Evolutionary conservation across 2,888 invertebrate genomes (phyloP).

Genomic region (Cordylochernes scorpioides): DNA sequence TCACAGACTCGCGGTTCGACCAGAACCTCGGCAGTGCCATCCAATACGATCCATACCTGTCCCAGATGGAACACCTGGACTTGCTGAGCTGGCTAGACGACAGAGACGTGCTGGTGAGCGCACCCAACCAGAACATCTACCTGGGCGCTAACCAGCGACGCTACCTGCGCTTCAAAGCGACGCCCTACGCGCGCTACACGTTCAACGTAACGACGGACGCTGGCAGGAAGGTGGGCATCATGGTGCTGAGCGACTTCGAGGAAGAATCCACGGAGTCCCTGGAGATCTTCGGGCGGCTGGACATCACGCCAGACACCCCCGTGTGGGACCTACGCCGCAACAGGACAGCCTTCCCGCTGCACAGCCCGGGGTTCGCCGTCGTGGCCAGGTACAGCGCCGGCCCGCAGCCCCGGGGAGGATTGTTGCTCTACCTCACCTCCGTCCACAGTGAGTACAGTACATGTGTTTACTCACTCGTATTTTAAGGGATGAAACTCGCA

Average conservation of each 20-base stretch:
- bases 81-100: conserved; percentile 47
- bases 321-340: conserved; percentile 52
- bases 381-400: conserved; percentile 56
- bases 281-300: conserved; percentile 36
- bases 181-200: background rate
- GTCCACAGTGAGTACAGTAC: conserved; percentile 26
- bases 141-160: conserved; percentile 4
- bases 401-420: conserved; percentile 44
- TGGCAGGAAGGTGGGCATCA: conserved; percentile 37
- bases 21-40: conserved; percentile 61
- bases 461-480: conserved; percentile 1
- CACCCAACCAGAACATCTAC: conserved; percentile 6
- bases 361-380: conserved; percentile 32
- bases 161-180: conserved; percentile 5
- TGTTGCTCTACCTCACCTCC: conserved; percentile 47
- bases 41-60: conserved; percentile 63
- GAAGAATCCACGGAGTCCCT: conserved; percentile 62
- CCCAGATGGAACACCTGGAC: conserved; percentile 57
- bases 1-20: conserved; percentile 24
- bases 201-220: conserved; percentile 10
- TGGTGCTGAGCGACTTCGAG: conserved; percentile 65
- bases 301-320: conserved; percentile 19
- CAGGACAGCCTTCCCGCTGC: conserved; percentile 40
- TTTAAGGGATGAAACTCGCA: no score
- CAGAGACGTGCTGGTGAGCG: conserved; percentile 3